A percentile compares a stretch with the other conserved stretches of the same genome.
These are phyloP conservation scores for Pelecanoides urinatrix DNA, from an alignment of 2,113 vertebrate species.

Conservation along the genomic window DNA sequence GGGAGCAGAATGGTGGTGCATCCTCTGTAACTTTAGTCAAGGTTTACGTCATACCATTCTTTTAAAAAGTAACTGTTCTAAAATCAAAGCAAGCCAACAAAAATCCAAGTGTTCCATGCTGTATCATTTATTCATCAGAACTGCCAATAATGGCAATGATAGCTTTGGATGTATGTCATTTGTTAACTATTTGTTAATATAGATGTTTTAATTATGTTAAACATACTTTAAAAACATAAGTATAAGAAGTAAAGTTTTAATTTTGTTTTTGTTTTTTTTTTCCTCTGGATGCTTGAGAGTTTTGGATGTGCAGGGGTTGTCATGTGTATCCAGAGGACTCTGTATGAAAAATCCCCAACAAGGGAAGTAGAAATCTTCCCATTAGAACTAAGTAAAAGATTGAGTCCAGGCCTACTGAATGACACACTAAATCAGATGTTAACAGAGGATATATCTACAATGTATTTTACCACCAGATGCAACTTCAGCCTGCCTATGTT, in stretches of 20 bases:
- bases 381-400: neutral
- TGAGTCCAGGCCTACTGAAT: neutral
- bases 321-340: neutral
- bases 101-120: neutral
- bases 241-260: neutral
- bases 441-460: neutral
- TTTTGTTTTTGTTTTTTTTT: neutral
- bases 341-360: neutral
- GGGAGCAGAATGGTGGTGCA: neutral
- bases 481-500: neutral
- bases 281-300: neutral
- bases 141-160: neutral
- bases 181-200: neutral
- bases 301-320: neutral
- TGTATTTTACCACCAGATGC: neutral
- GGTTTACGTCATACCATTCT: neutral
- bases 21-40: neutral
- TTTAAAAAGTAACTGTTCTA: neutral
- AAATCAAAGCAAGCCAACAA: neutral
- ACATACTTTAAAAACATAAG: neutral
- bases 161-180: neutral
- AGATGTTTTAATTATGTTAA: neutral
- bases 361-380: neutral
- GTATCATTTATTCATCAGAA: neutral
- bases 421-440: neutral